A percentile compares a stretch with the other conserved stretches of the same genome.
These are phyloP conservation scores for Lutraria rhynchaena DNA, from an alignment of 1,140 invertebrate genomes.

Conservation along the genomic window DNA sequence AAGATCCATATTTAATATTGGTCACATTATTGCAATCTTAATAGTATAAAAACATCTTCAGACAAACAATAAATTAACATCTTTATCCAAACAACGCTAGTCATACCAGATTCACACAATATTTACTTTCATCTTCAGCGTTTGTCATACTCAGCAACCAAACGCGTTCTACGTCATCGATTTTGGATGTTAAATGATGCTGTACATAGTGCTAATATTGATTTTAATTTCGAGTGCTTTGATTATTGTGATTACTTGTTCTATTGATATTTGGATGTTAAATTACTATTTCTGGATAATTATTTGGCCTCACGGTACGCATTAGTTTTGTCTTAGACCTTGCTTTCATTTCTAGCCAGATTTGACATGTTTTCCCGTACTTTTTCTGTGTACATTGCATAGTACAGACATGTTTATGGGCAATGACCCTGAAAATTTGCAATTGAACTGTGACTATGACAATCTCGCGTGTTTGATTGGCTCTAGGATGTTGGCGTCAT, in stretches of 20 bases:
- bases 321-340: no score
- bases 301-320: no score
- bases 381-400: slow-evolving; percentile 38
- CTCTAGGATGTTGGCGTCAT: slow-evolving; percentile 13
- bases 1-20: no score
- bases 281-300: no score
- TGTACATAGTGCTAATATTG: neutral
- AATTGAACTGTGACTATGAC: slow-evolving; percentile 47
- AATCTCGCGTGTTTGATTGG: slow-evolving; percentile 61
- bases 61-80: no score
- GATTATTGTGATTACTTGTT: no score
- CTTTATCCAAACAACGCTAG: no score
- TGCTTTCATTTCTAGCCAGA: slow-evolving; percentile 4
- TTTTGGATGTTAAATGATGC: slow-evolving; percentile 33
- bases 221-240: no score
- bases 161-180: slow-evolving; percentile 57
- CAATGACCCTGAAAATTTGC: slow-evolving; percentile 49
- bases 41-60: no score
- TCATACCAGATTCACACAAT: no score
- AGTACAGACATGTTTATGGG: slow-evolving; percentile 68
- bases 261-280: no score
- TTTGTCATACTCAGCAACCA: slow-evolving; percentile 50
- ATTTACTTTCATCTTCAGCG: slow-evolving; percentile 18
- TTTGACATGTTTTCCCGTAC: slow-evolving; percentile 58
- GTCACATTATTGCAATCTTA: no score